Evolutionary conservation across 2,797 vertebrate species (phyloP).

Genomic region (Staurois parvus): DNA sequence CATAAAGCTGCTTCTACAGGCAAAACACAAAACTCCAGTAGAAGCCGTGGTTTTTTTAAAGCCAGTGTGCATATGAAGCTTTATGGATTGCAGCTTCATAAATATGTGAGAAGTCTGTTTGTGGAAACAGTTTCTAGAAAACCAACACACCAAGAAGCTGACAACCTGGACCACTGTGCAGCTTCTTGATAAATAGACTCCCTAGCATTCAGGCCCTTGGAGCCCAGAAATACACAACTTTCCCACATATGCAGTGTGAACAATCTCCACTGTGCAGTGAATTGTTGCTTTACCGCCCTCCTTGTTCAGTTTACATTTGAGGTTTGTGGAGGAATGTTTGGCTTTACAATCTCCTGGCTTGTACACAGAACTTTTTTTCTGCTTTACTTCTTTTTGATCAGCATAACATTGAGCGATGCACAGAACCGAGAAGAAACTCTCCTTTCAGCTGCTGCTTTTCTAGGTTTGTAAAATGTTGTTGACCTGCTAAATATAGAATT

Average conservation of each 20-base stretch:
- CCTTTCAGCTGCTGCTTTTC: conserved; percentile 29
- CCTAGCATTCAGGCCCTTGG: too few relatives aligned
- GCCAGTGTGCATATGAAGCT: too few relatives aligned
- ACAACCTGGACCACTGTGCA: too few relatives aligned
- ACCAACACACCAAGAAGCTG: too few relatives aligned
- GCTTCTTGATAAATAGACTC: too few relatives aligned
- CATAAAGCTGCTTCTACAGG: too few relatives aligned
- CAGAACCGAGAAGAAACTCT: not conserved
- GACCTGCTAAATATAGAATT: conserved; percentile 40
- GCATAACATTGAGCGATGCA: conserved; percentile 11
- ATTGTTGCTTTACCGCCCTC: conserved; percentile 1
- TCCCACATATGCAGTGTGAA: not conserved
- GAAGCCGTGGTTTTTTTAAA: too few relatives aligned
- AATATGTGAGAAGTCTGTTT: too few relatives aligned
- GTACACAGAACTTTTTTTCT: conserved; percentile 13
- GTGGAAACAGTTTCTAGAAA: too few relatives aligned
- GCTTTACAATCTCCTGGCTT: conserved; percentile 1
- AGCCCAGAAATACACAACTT: not conserved
- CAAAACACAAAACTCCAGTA: too few relatives aligned
- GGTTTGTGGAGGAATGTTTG: conserved; percentile 38
- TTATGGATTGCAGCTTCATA: too few relatives aligned
- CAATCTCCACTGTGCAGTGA: not conserved
- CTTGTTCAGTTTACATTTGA: conserved; percentile 24
- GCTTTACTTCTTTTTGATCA: conserved; percentile 29
- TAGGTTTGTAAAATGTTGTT: conserved; percentile 36